These are phyloP conservation scores for Zoanthus solanderi DNA, from an alignment of 92 coral and sea anemone genomes.

Conservation along the genomic window DNA sequence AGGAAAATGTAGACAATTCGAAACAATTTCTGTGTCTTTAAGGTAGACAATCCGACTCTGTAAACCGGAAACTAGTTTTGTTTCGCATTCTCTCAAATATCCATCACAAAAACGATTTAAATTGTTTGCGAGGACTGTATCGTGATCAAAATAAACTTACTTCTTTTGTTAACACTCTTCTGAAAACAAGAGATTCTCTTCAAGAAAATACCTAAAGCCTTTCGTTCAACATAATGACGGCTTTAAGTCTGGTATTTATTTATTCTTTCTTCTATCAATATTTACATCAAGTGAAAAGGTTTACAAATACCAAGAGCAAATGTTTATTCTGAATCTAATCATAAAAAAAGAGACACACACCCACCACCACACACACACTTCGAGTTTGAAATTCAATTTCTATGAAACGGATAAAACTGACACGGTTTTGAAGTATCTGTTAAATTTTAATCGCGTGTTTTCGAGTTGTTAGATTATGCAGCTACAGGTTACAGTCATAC, in stretches of 20 bases:
- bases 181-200: not conserved
- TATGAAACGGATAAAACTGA: not conserved
- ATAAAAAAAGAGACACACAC: not conserved
- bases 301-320: slow-evolving; percentile 69
- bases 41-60: slow-evolving; percentile 42
- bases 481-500: no score
- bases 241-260: slow-evolving; percentile 57
- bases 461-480: no score
- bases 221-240: slow-evolving; percentile 1
- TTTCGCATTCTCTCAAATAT: not conserved
- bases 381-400: slow-evolving; percentile 12
- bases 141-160: not conserved
- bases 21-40: slow-evolving; percentile 23
- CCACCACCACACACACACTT: not conserved
- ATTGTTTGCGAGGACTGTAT: not conserved
- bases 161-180: not conserved
- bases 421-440: not conserved
- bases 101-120: not conserved
- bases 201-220: not conserved
- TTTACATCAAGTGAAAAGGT: slow-evolving; percentile 69
- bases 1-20: slow-evolving; percentile 21
- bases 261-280: slow-evolving; percentile 65
- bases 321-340: slow-evolving; percentile 66
- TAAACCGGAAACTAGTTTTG: slow-evolving; percentile 30
- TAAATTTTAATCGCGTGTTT: not conserved